Conservation (phyloP, 2,797 vertebrate species). For the Poeciliopsis presidionis region DNA sequence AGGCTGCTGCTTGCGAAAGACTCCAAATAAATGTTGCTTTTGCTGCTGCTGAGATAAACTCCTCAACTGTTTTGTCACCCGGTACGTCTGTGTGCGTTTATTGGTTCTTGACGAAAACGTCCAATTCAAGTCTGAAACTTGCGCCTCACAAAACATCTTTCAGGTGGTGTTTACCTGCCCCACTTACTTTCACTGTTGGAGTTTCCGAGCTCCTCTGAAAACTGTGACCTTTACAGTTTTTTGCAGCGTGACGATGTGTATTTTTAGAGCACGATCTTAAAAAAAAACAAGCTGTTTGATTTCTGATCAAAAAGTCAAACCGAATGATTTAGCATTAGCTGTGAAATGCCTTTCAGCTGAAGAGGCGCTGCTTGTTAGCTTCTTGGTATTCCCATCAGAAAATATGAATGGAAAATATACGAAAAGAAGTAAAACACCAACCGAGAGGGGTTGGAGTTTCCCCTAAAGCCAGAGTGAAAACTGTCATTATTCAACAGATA, state of each 20-base stretch:
- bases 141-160: background rate
- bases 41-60: background rate
- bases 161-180: background rate
- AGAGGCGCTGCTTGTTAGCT: background rate
- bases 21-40: constrained; percentile 11
- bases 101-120: background rate
- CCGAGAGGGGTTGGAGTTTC: background rate
- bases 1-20: background rate
- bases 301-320: background rate
- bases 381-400: background rate
- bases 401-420: background rate
- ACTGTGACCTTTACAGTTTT: background rate
- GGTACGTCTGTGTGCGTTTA: background rate
- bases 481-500: background rate
- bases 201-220: constrained; percentile 2
- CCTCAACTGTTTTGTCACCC: background rate
- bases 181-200: background rate
- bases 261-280: constrained; percentile 3
- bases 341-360: constrained; percentile 2
- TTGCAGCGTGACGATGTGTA: background rate
- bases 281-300: background rate
- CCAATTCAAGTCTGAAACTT: background rate
- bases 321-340: background rate
- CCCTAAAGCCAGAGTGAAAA: background rate
- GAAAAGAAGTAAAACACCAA: background rate